Evolutionary conservation across 2,888 invertebrate genomes (phyloP).

Genomic region (Microdon myrmicae): DNA sequence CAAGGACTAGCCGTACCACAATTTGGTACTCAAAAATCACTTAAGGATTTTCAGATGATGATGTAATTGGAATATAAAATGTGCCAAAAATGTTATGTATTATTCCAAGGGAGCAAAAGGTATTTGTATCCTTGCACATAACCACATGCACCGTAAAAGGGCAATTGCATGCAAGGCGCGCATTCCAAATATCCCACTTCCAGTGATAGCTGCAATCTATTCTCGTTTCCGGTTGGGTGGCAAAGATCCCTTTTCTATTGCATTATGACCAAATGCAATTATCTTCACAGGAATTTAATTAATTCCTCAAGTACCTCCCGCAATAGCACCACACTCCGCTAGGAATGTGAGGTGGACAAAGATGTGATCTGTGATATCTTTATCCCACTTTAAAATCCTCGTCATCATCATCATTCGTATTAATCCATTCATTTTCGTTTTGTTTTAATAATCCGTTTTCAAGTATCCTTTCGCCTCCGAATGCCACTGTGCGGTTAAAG

Average conservation of each 20-base stretch:
- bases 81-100: slow-evolving; percentile 21
- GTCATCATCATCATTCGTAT: too few species aligned
- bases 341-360: too few species aligned
- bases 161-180: background rate
- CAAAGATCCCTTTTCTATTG: slow-evolving; percentile 30
- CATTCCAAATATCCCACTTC: background rate
- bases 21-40: slow-evolving; percentile 44
- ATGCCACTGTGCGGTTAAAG: too few species aligned
- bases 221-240: slow-evolving; percentile 41
- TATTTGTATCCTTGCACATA: background rate
- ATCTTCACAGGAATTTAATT: slow-evolving; percentile 50
- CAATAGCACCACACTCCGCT: slow-evolving; percentile 45
- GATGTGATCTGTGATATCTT: too few species aligned
- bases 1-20: slow-evolving; percentile 22
- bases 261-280: slow-evolving; percentile 51
- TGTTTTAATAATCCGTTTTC: too few species aligned
- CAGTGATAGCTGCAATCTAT: slow-evolving; percentile 10
- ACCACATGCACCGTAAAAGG: background rate
- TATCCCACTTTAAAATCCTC: too few species aligned
- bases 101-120: too few species aligned
- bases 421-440: too few species aligned
- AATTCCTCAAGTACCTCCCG: slow-evolving; percentile 44
- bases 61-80: slow-evolving; percentile 38
- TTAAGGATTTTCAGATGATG: slow-evolving; percentile 45
- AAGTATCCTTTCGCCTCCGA: too few species aligned